Conservation (phyloP, 2,797 vertebrate species). For the Cephalopachus bancanus region DNA sequence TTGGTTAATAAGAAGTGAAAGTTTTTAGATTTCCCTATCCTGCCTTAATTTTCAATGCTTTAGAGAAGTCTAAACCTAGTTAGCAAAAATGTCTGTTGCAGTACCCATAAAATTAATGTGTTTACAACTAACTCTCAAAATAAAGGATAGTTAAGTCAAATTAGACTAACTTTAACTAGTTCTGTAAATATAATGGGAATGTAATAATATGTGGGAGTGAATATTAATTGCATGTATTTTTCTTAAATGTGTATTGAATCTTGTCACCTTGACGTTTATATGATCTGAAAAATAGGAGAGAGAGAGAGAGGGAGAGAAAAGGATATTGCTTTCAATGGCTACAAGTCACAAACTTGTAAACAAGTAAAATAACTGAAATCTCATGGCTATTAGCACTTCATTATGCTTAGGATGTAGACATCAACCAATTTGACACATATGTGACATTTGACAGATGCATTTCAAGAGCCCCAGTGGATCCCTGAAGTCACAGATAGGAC, state of each 20-base stretch:
- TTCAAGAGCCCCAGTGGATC: not conserved
- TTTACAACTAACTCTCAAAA: not conserved
- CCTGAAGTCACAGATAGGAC: not conserved
- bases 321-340: not conserved
- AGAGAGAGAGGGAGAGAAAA: not conserved
- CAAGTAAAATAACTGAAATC: not conserved
- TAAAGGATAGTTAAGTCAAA: not conserved
- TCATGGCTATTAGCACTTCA: not conserved
- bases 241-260: not conserved
- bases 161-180: not conserved
- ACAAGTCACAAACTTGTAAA: not conserved
- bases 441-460: too few species aligned
- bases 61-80: not conserved
- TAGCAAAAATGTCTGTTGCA: not conserved
- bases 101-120: not conserved
- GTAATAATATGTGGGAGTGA: not conserved
- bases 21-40: not conserved
- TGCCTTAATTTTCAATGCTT: not conserved
- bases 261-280: not conserved
- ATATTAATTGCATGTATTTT: not conserved
- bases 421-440: not conserved
- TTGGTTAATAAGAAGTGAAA: not conserved
- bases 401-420: not conserved
- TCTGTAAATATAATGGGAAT: not conserved
- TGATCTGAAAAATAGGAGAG: not conserved